Base-by-base conservation (phyloP, 2,113 vertebrate genomes). In the Spheniscus mendiculus region DNA sequence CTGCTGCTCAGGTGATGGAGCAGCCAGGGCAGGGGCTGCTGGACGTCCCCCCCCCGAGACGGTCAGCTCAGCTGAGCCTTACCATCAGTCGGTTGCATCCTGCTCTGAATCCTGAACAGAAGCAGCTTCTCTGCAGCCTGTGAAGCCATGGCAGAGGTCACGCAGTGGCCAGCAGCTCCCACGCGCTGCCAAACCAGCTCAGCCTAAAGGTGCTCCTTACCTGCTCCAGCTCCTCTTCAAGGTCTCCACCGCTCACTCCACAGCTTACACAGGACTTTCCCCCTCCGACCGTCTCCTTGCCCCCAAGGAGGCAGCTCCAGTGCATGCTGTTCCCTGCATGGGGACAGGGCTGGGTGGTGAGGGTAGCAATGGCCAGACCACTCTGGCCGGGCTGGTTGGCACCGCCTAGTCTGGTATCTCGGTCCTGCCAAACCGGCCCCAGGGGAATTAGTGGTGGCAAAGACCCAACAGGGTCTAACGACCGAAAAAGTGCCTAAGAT, bases 181-280 rank as follows among this genome's bases (percentile, higher is more conserved):
- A 40, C 0, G 0, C 5, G 6, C n/a, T 61, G 71, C 49, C n/a
- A 66, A 22, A 49, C 11, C 1, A n/a, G 1, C n/a, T 11, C 19
- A 10, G 27, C n/a, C 38, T 12, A 20, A 52, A 32, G 16, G 32
- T 59, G 25, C 5, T 77, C 63, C 19, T 77, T 20, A 23, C 21
- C 7, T 4, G 3, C 22, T 81, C n/a, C 53, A 55, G 53, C 2
- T 0, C 38, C 38, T 87, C 71, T 50, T 61, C 38, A 19, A 23
- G 52, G 45, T 44, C 63, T 50, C 36, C 25, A 34, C 15, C 0
- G 0, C 20, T 62, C 5, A 10, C 34, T 80, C 47, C 67, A 76
- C 47, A 62, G n/a, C 26, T 81, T 36, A 34, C 18, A 9, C 0
- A 0, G 50, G 45, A 79, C 30, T 49, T 53, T 12, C 13, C 6